Evolutionary conservation across 2,888 invertebrate species (phyloP).

Genomic region (Erebia epiphron): DNA sequence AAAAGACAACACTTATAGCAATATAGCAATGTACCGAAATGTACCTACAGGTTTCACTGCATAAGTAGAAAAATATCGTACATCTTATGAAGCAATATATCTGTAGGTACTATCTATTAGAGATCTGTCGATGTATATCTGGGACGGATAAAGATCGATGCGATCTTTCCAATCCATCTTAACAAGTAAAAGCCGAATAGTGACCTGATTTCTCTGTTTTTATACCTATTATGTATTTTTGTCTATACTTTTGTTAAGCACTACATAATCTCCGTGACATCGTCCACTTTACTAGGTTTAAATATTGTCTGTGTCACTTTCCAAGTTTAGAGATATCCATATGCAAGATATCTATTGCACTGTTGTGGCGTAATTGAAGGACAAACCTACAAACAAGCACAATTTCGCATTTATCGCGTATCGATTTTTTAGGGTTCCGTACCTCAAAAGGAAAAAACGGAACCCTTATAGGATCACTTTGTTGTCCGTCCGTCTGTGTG

Average conservation of each 20-base stretch:
- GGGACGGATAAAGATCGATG: conserved; percentile 15
- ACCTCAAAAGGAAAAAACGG: too few species aligned
- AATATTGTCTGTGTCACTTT: neutral
- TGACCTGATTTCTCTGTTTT: conserved; percentile 3
- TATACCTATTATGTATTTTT: neutral
- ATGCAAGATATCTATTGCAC: too few species aligned
- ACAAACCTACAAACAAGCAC: too few species aligned
- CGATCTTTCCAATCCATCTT: neutral
- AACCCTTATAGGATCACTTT: too few species aligned
- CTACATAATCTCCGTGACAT: too few species aligned
- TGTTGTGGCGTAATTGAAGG: too few species aligned
- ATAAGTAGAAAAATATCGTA: conserved; percentile 38
- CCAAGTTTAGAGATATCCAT: neutral
- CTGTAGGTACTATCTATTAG: neutral
- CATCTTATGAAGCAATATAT: neutral
- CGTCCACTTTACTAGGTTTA: too few species aligned
- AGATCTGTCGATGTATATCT: neutral
- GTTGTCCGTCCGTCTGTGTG: too few species aligned
- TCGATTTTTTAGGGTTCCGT: too few species aligned
- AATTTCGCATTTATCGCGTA: too few species aligned
- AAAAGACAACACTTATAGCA: conserved; percentile 12
- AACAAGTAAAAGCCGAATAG: neutral
- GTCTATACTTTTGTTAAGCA: neutral
- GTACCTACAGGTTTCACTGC: conserved; percentile 43
- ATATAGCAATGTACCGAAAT: conserved; percentile 24